Conservation (phyloP, 2,888 invertebrate species). For the Plebejus argus region DNA sequence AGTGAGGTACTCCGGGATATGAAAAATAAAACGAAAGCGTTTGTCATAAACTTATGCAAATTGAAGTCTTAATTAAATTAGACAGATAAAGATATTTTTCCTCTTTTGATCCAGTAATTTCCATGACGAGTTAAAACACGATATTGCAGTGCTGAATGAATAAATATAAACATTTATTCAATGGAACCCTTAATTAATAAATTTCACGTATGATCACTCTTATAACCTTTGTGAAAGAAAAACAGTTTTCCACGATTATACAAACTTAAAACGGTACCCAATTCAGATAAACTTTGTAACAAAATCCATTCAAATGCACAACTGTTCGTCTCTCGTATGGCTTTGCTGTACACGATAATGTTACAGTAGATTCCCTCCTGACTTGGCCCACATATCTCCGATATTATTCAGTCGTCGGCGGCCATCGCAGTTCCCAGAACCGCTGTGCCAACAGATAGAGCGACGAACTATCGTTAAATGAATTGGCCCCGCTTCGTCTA, state of each 20-base stretch:
- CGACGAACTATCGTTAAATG: constrained; percentile 41
- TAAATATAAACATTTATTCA: not conserved
- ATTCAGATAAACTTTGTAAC: not conserved
- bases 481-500: constrained; percentile 39
- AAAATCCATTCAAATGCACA: not conserved
- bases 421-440: constrained; percentile 46
- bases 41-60: not conserved
- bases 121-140: too few species aligned
- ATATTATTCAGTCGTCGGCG: not conserved
- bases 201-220: not conserved
- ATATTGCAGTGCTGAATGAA: not conserved
- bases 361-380: not conserved
- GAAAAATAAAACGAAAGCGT: not conserved
- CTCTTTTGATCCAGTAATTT: too few species aligned
- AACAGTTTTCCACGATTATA: not conserved
- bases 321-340: not conserved
- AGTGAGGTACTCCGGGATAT: not conserved
- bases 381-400: not conserved
- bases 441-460: constrained; percentile 45
- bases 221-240: not conserved
- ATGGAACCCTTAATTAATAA: too few species aligned
- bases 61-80: not conserved
- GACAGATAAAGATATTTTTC: not conserved
- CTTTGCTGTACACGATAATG: not conserved
- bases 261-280: not conserved